Evolutionary conservation across 2,113 vertebrate genomes (phyloP).

Genomic region (Apus apus): DNA sequence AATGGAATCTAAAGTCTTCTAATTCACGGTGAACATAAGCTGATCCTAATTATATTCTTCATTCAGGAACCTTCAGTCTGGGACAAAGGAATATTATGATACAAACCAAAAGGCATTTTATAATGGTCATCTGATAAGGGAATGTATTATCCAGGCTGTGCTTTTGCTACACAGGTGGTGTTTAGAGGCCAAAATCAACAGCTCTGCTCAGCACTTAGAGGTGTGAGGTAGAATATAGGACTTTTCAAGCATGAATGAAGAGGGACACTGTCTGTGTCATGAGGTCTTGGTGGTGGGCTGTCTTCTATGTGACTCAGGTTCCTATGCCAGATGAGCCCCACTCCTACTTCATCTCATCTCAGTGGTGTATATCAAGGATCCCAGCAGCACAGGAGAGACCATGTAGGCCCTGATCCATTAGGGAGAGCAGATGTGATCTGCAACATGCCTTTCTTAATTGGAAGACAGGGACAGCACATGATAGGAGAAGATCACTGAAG

Average conservation of each 20-base stretch:
- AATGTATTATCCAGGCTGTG: background rate
- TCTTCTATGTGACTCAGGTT: background rate
- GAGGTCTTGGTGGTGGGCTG: background rate
- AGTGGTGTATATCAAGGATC: background rate
- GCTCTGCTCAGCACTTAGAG: background rate
- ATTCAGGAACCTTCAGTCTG: constrained; percentile 8
- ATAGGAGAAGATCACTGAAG: background rate
- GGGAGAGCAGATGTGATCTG: background rate
- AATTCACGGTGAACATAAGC: background rate
- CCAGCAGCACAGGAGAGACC: background rate
- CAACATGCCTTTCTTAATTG: background rate
- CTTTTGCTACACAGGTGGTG: background rate
- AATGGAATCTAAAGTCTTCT: background rate
- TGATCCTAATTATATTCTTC: constrained; percentile 6
- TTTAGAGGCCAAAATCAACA: background rate
- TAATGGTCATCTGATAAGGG: background rate
- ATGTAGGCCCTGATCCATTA: background rate
- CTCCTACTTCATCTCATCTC: background rate
- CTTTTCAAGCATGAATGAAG: background rate
- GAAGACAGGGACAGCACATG: background rate
- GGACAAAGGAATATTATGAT: constrained; percentile 12
- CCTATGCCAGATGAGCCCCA: background rate
- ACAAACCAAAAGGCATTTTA: background rate
- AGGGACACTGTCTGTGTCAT: background rate
- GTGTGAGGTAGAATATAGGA: background rate